Evolutionary conservation across 2,888 invertebrate species (phyloP).

Genomic region (Spicauda simplicius): DNA sequence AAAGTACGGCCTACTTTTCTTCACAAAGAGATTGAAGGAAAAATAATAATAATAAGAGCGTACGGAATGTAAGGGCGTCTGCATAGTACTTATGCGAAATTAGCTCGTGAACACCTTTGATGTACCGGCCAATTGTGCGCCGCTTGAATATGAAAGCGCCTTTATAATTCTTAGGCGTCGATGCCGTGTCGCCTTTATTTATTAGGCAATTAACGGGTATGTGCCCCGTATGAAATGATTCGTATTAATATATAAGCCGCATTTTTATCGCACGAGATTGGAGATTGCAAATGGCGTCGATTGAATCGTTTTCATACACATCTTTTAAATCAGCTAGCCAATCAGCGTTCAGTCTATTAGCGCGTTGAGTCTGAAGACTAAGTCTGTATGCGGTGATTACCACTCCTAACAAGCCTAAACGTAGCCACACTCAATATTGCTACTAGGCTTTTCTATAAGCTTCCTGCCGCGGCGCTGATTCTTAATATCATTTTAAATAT

Average conservation of each 20-base stretch:
- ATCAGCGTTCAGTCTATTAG: no score
- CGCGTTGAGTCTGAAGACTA: no score
- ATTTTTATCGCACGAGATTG: constrained; percentile 24
- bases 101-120: constrained; percentile 79
- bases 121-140: constrained; percentile 76
- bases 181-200: constrained; percentile 54
- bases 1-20: constrained; percentile 68
- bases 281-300: constrained; percentile 29
- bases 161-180: constrained; percentile 73
- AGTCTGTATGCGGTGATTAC: no score
- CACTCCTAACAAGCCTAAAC: no score
- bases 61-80: constrained; percentile 73
- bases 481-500: no score
- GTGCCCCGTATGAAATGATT: constrained; percentile 42
- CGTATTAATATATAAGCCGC: constrained; percentile 31
- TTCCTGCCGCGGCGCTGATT: no score
- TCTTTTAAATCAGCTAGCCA: no score
- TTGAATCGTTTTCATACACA: neutral
- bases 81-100: constrained; percentile 81
- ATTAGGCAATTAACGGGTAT: constrained; percentile 52
- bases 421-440: no score
- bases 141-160: constrained; percentile 69
- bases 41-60: constrained; percentile 75
- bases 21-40: constrained; percentile 75
- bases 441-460: no score